These are phyloP conservation scores for Gorsachius goisagi DNA, from an alignment of 2,113 vertebrate species.

Conservation along the genomic window DNA sequence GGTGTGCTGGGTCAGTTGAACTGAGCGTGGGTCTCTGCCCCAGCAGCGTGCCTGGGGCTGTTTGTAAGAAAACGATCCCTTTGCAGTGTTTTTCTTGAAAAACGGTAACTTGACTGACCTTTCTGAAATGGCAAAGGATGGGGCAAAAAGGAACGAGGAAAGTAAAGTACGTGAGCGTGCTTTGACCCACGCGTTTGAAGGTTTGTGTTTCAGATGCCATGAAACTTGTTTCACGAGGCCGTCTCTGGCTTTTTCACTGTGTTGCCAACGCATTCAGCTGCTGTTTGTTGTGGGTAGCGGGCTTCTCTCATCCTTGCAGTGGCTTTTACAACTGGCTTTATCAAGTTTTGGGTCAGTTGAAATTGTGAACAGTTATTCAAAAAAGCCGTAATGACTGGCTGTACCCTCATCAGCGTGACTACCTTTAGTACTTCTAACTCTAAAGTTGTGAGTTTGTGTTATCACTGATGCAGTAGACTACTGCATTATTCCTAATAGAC, in stretches of 20 bases:
- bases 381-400: background rate
- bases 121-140: background rate
- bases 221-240: background rate
- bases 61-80: accelerated
- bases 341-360: background rate
- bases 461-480: accelerated
- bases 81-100: accelerated
- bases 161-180: accelerated
- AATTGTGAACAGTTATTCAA: background rate
- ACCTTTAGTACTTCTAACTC: background rate
- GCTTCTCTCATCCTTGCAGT: background rate
- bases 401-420: too few relatives aligned
- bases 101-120: accelerated
- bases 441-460: background rate
- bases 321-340: background rate
- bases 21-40: background rate
- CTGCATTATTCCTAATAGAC: background rate
- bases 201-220: background rate
- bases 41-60: background rate
- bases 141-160: background rate
- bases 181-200: accelerated
- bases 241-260: accelerated
- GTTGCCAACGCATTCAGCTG: accelerated
- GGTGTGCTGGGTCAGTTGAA: accelerated
- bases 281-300: background rate